These are phyloP conservation scores for Thunnus thynnus DNA, from an alignment of 2,113 vertebrate species.

Conservation along the genomic window DNA sequence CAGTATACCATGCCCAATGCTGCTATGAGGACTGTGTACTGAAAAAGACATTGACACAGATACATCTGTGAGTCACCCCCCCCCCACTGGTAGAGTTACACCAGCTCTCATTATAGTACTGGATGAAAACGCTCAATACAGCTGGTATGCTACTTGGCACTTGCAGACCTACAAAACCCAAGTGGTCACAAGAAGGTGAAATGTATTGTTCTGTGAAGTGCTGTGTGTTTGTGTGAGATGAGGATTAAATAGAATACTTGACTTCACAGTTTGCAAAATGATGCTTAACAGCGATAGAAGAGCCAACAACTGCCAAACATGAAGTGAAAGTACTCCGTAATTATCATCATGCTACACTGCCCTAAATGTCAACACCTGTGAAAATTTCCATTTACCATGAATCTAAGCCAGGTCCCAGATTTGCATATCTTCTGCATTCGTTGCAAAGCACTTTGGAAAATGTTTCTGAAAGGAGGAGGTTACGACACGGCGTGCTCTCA, in stretches of 20 bases:
- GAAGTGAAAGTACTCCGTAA: slow-evolving; percentile 20
- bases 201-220: slow-evolving; percentile 4
- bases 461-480: slow-evolving; percentile 36
- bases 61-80: slow-evolving; percentile 6
- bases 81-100: background rate
- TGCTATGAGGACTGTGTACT: background rate
- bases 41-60: slow-evolving; percentile 22
- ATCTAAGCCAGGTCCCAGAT: slow-evolving; percentile 24
- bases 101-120: background rate
- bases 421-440: slow-evolving; percentile 58
- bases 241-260: slow-evolving; percentile 7
- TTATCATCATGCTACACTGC: slow-evolving; percentile 54
- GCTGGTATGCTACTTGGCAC: slow-evolving; percentile 1
- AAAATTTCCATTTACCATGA: slow-evolving; percentile 39
- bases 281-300: slow-evolving; percentile 12
- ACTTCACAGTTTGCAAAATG: slow-evolving; percentile 6
- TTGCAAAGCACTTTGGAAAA: slow-evolving; percentile 25
- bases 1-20: slow-evolving; percentile 3
- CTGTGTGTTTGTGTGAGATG: slow-evolving; percentile 21
- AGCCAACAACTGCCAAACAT: slow-evolving; percentile 7
- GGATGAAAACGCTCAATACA: slow-evolving; percentile 11
- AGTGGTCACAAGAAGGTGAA: background rate
- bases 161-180: background rate
- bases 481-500: background rate
- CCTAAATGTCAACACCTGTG: slow-evolving; percentile 58